These are phyloP conservation scores for Nycticorax nycticorax DNA, from an alignment of 2,113 vertebrate species.

Conservation along the genomic window DNA sequence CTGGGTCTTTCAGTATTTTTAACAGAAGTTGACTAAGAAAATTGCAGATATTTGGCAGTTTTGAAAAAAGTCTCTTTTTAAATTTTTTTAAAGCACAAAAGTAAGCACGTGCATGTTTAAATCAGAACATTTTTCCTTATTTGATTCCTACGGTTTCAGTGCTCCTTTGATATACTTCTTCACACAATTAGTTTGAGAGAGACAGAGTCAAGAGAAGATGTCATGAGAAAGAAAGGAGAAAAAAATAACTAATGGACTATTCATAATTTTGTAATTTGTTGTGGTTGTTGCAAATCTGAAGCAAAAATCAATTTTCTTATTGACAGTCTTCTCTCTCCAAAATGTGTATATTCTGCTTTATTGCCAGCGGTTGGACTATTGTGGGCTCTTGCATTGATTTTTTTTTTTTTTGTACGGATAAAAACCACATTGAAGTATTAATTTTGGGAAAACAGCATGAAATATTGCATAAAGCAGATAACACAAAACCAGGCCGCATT, in stretches of 20 bases:
- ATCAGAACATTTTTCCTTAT: neutral
- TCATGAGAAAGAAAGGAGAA: neutral
- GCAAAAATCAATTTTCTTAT: conserved; percentile 21
- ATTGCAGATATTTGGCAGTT: neutral
- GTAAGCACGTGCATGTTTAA: neutral
- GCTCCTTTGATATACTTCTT: neutral
- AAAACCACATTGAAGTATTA: neutral
- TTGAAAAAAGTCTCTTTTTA: rapidly evolving
- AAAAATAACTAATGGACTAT: neutral
- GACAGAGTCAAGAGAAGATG: neutral
- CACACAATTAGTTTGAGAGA: neutral
- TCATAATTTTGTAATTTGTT: conserved; percentile 4
- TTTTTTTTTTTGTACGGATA: neutral
- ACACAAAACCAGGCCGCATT: neutral
- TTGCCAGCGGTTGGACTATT: neutral
- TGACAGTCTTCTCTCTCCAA: neutral
- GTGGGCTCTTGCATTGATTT: conserved; percentile 2
- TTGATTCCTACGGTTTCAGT: neutral
- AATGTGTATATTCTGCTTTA: neutral
- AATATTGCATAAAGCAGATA: neutral
- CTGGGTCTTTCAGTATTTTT: neutral
- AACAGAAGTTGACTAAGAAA: neutral
- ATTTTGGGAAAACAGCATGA: neutral
- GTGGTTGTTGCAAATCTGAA: neutral
- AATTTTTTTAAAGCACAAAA: neutral